Evolutionary conservation across 2,888 invertebrate species (phyloP), one percentile per base, ranked within the genome.

Genomic region (Heliconius charithonia): DNA sequence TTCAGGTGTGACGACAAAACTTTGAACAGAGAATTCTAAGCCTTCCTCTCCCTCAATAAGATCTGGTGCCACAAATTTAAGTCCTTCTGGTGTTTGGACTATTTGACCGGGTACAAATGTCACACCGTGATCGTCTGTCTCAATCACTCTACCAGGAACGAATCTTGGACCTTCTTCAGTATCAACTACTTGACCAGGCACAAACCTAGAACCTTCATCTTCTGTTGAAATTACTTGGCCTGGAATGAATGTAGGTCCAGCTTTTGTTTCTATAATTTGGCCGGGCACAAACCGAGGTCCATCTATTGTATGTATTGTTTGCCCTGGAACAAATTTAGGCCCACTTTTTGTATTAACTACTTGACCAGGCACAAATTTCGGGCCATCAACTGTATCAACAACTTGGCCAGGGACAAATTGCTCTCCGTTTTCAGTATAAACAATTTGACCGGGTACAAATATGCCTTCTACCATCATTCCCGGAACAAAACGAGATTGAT

Each of bases 41-140:
- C 96, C 96, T 86, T 96, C 96, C 73, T 96, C 96, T 0, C 96
- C 96, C 86, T 96, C 96, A 13, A 95, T 96, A 6, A 97, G 91
- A 86, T 97, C 96, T 32, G 97, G 96, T 0, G 97, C 97, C 9
- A 97, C 96, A 85, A 97, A 97, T 81, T 96, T 96, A 2, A 96
- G 94, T 0, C 97, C 97, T 86, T 96, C 96, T 66, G 96, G 96
- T 32, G 97, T 97, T 87, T 97, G 96, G 56, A 97, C 95, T 13
- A 97, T 97, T 93, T 97, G 97, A 1, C 97, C 97, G 10, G 97
- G 97, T 9, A 97, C 96, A 89, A 97, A 97, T 77, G 97, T 97
- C 3, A 97, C 95, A 37, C 96, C 96, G 27, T 97, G 96, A 72
- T 96, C 96, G 78, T 96, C 96, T 0, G 96, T 96, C 86, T 97